These are phyloP conservation scores for Netelia virgata DNA, from an alignment of 2,888 invertebrate species.

Conservation along the genomic window DNA sequence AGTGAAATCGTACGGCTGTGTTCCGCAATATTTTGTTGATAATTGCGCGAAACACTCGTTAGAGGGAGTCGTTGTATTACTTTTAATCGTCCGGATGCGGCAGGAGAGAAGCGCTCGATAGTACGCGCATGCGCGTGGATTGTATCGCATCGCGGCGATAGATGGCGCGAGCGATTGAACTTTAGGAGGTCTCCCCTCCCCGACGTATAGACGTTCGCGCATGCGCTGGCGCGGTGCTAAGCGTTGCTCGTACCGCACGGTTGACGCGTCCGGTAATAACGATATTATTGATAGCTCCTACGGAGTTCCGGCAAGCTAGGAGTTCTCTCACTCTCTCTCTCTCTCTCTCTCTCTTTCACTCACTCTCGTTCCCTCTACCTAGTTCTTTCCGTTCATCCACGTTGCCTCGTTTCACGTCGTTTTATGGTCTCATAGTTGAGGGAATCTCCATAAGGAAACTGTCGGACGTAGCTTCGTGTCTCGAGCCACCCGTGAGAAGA, in stretches of 20 bases:
- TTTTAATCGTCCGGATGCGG: slow-evolving; percentile 45
- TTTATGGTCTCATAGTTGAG: slow-evolving; percentile 61
- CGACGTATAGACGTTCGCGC: slow-evolving; percentile 42
- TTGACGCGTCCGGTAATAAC: slow-evolving; percentile 71
- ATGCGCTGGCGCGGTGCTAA: slow-evolving; percentile 44
- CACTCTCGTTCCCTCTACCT: slow-evolving; percentile 15
- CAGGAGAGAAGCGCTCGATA: too few species aligned
- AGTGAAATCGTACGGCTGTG: not conserved
- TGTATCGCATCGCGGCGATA: slow-evolving; percentile 6
- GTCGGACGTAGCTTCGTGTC: slow-evolving; percentile 55
- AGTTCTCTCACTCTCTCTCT: slow-evolving; percentile 19
- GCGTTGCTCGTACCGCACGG: slow-evolving; percentile 63
- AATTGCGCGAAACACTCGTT: slow-evolving; percentile 32
- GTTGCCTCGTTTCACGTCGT: slow-evolving; percentile 27
- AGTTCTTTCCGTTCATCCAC: slow-evolving; percentile 45
- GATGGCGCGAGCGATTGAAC: slow-evolving; percentile 61
- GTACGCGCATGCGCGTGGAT: not conserved
- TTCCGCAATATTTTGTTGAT: slow-evolving; percentile 23
- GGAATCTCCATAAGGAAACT: slow-evolving; percentile 63
- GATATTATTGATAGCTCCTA: slow-evolving; percentile 70
- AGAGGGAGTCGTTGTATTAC: slow-evolving; percentile 39
- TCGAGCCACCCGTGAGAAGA: slow-evolving; percentile 57
- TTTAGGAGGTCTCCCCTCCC: slow-evolving; percentile 40
- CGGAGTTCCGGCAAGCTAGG: slow-evolving; percentile 65
- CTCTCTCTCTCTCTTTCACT: slow-evolving; percentile 5